Evolutionary conservation across 2,888 invertebrate species (phyloP).

Genomic region (Tuta absoluta): DNA sequence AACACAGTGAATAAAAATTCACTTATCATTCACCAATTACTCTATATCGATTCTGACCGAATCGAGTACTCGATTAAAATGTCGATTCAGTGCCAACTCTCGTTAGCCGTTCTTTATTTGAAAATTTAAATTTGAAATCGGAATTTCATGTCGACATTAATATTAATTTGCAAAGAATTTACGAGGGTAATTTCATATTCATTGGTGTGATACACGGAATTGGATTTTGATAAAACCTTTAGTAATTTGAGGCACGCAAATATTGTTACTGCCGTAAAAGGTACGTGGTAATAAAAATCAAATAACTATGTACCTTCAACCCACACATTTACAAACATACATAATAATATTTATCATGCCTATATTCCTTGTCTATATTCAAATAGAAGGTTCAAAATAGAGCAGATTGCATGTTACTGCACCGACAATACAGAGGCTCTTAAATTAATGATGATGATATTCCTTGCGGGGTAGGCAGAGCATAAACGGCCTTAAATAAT

Average conservation of each 20-base stretch:
- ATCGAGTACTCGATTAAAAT: conserved; percentile 37
- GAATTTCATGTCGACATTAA: conserved; percentile 28
- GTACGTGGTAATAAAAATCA: too few species aligned
- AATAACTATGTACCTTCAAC: too few species aligned
- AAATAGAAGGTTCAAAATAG: too few species aligned
- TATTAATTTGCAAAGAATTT: conserved; percentile 22
- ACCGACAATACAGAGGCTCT: too few species aligned
- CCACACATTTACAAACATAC: too few species aligned
- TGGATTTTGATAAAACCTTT: conserved; percentile 9
- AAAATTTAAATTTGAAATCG: conserved; percentile 28
- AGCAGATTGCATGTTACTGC: too few species aligned
- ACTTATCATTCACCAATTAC: conserved; percentile 31
- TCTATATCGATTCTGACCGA: conserved; percentile 34
- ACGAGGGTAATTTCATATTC: conserved; percentile 17
- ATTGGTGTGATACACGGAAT: conserved; percentile 14
- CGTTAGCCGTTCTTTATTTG: conserved; percentile 31
- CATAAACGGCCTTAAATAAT: too few species aligned
- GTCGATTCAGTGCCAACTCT: conserved; percentile 35
- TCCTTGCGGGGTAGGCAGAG: too few species aligned
- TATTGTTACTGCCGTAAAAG: not conserved
- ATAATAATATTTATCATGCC: too few species aligned
- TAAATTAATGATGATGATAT: too few species aligned
- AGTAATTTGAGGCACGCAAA: conserved; percentile 1
- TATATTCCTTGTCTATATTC: too few species aligned
- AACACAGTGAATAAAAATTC: conserved; percentile 23